A percentile compares a stretch with the other conserved stretches of the same genome.
Evolutionary conservation across 2,113 vertebrate genomes (phyloP).

Genomic region (Colinus virginianus): DNA sequence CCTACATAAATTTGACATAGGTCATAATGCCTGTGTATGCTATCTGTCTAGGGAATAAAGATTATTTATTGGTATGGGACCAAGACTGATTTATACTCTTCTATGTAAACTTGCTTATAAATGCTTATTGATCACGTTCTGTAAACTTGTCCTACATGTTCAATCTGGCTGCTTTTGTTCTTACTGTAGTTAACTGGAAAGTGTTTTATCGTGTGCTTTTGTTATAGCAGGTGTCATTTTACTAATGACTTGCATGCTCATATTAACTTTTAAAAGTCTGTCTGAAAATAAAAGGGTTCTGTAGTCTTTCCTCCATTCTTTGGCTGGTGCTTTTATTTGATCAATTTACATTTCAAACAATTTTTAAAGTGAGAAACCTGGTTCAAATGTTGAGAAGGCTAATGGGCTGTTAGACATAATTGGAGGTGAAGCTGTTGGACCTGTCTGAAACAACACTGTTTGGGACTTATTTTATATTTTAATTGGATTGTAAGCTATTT

Average conservation of each 20-base stretch:
- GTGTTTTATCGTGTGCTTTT: neutral
- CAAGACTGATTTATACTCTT: neutral
- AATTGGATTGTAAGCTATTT: neutral
- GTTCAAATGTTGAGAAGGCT: neutral
- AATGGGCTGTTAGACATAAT: neutral
- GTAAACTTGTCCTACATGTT: neutral
- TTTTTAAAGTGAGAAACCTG: neutral
- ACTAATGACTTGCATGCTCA: neutral
- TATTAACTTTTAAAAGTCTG: neutral
- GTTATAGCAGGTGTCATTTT: neutral
- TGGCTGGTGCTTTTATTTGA: neutral
- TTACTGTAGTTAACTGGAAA: neutral
- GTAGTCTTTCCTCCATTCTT: rapidly evolving
- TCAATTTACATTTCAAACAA: neutral
- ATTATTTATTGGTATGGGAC: neutral
- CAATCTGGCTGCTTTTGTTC: neutral
- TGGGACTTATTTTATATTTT: neutral
- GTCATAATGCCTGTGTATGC: no score
- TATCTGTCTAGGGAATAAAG: neutral
- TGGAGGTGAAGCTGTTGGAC: neutral
- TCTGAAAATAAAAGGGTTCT: neutral
- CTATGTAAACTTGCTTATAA: neutral
- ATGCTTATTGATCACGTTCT: neutral
- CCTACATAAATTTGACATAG: neutral
- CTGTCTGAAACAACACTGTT: neutral